Evolutionary conservation across 2,797 vertebrate genomes (phyloP).

Genomic region (Adrianichthys oophorus): DNA sequence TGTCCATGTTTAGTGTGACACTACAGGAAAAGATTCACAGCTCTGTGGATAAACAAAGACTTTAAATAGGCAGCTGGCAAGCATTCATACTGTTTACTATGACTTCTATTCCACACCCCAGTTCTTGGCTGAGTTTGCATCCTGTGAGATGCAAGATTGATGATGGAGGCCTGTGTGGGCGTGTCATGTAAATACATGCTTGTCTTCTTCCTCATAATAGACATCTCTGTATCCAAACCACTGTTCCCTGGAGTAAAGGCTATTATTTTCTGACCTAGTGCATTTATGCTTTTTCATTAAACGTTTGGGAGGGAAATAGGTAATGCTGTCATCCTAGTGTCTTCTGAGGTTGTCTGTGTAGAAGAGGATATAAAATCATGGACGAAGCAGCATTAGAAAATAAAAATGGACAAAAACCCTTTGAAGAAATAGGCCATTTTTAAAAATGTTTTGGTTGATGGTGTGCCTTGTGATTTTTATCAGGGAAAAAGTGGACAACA

Average conservation of each 20-base stretch:
- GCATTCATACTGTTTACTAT: constrained; percentile 55
- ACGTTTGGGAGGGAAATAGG: constrained; percentile 46
- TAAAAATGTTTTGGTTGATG: too few relatives aligned
- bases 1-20: constrained; percentile 48
- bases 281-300: constrained; percentile 42
- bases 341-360: constrained; percentile 34
- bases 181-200: constrained; percentile 66
- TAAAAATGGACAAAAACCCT: neutral
- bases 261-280: constrained; percentile 61
- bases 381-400: constrained; percentile 8
- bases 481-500: too few relatives aligned
- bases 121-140: constrained; percentile 60
- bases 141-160: constrained; percentile 67
- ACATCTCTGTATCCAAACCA: constrained; percentile 49
- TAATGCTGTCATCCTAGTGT: constrained; percentile 43
- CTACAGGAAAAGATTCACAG: constrained; percentile 47
- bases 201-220: constrained; percentile 48
- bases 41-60: constrained; percentile 54
- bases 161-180: constrained; percentile 61
- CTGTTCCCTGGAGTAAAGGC: constrained; percentile 49
- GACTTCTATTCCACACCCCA: constrained; percentile 63
- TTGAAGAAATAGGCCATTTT: too few relatives aligned
- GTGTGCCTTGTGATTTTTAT: too few relatives aligned
- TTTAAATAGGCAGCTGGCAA: constrained; percentile 55
- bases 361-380: constrained; percentile 21